Evolutionary conservation across 2,113 vertebrate species (phyloP).

Genomic region (Herpetotheres cachinnans): DNA sequence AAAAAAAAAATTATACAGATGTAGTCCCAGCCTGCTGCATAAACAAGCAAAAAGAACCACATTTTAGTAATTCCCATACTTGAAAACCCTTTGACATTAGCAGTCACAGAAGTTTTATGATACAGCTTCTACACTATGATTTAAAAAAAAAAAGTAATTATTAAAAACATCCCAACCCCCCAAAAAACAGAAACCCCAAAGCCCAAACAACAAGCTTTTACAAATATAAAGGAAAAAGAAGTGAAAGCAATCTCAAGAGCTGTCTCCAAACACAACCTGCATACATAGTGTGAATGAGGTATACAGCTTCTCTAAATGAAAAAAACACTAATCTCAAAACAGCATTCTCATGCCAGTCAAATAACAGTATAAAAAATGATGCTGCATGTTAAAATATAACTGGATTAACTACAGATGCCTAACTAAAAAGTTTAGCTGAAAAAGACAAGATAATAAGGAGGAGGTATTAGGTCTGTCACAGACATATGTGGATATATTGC

Average conservation of each 20-base stretch:
- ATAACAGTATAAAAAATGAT: neutral
- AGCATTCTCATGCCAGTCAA: neutral
- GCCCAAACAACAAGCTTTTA: neutral
- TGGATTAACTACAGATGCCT: neutral
- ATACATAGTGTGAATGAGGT: neutral
- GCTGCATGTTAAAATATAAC: neutral
- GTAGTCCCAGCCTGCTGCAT: neutral
- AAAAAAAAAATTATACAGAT: too few relatives aligned
- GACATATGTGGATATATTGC: neutral
- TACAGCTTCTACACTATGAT: neutral
- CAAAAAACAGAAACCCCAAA: neutral
- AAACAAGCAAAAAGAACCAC: neutral
- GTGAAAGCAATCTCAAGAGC: neutral
- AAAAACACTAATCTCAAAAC: neutral
- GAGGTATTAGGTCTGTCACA: neutral
- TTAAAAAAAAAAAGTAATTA: neutral
- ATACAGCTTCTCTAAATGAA: neutral
- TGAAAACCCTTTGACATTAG: neutral
- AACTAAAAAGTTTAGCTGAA: neutral
- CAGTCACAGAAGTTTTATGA: neutral
- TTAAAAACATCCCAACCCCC: neutral
- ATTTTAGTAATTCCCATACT: neutral
- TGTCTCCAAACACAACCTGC: neutral
- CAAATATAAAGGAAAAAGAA: neutral
- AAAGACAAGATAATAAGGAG: neutral